These are phyloP conservation scores for Plebejus melissa DNA, from an alignment of 2,888 invertebrate genomes.

Conservation along the genomic window DNA sequence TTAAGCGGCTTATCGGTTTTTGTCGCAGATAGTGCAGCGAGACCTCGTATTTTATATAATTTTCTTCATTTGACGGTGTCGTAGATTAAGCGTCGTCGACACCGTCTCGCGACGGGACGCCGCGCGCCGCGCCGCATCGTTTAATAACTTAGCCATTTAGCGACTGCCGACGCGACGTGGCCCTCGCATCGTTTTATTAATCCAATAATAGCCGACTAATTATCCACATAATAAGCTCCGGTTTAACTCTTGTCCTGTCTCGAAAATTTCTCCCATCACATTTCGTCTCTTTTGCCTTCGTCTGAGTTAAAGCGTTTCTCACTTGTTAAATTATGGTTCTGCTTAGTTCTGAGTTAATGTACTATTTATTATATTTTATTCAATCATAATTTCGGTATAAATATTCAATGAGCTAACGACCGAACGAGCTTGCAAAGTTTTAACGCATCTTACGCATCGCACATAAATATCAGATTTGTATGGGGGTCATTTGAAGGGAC, in stretches of 20 bases:
- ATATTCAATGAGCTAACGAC: no score
- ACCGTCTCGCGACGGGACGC: background rate
- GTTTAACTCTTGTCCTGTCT: background rate
- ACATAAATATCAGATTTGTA: no score
- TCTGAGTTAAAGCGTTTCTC: background rate
- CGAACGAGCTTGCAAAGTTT: no score
- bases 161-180: background rate
- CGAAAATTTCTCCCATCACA: background rate
- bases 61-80: background rate
- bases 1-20: background rate
- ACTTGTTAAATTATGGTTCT: background rate
- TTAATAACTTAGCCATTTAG: background rate
- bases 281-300: background rate
- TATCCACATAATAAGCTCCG: background rate
- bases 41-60: background rate
- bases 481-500: no score
- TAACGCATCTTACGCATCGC: no score
- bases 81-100: background rate
- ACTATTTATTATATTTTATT: no score
- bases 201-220: background rate
- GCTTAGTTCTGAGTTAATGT: no score
- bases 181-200: background rate
- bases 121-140: background rate
- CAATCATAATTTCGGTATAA: no score
- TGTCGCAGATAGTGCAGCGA: background rate